Evolutionary conservation across 2,888 invertebrate species (phyloP).

Genomic region (Harpalus rufipes): DNA sequence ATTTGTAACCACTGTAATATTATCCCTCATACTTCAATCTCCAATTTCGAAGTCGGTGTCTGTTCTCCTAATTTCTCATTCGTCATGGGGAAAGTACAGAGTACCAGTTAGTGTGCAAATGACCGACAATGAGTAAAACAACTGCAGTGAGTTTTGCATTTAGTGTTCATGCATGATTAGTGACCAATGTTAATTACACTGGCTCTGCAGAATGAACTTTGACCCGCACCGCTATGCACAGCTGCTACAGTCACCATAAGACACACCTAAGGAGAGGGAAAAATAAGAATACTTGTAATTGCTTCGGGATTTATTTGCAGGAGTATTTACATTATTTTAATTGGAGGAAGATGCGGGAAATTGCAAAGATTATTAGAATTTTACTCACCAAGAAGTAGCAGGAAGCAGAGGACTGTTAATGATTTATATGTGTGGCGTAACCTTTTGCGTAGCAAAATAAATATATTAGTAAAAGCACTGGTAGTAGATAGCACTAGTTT

Average conservation of each 20-base stretch:
- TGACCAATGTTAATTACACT: slow-evolving; percentile 52
- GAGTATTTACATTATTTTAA: background rate
- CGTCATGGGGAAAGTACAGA: background rate
- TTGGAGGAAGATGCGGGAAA: background rate
- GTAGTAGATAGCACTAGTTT: no score
- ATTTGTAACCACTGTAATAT: background rate
- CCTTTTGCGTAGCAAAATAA: no score
- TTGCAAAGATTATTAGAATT: background rate
- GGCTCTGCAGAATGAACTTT: slow-evolving; percentile 19
- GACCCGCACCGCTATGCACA: slow-evolving; percentile 37
- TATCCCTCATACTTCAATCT: background rate
- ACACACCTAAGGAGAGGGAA: background rate
- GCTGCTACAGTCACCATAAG: slow-evolving; percentile 18
- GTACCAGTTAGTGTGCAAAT: background rate
- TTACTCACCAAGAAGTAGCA: no score
- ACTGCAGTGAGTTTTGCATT: slow-evolving; percentile 7
- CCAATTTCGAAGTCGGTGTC: background rate
- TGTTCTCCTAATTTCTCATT: background rate
- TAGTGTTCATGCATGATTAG: slow-evolving; percentile 50
- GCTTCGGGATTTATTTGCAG: background rate
- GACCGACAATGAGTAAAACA: background rate
- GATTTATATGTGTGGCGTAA: no score
- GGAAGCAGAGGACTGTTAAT: no score
- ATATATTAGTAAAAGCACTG: no score
- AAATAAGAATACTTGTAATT: background rate